Conservation (phyloP, 2,888 invertebrate genomes). For the Pandemis heparana region DNA sequence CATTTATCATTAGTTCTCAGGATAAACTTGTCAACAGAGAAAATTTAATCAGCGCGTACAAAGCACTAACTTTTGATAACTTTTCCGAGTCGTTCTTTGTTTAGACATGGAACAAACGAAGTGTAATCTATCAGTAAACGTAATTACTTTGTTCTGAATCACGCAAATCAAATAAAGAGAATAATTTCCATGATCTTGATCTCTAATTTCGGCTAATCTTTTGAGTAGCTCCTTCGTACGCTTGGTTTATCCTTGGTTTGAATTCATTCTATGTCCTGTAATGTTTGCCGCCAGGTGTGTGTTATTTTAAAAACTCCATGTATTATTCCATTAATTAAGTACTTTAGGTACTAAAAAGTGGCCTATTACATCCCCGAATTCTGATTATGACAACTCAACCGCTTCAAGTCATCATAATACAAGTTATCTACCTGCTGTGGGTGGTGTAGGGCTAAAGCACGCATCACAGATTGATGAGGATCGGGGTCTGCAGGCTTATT, state of each 20-base stretch:
- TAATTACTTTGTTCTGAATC: slow-evolving; percentile 19
- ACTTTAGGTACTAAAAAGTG: too few relatives aligned
- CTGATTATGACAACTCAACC: too few relatives aligned
- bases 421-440: too few relatives aligned
- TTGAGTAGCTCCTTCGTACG: background rate
- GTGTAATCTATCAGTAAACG: slow-evolving; percentile 14
- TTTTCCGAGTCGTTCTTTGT: slow-evolving; percentile 16
- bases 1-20: slow-evolving; percentile 5
- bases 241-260: too few relatives aligned
- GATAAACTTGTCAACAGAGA: slow-evolving; percentile 24
- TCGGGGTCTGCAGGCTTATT: too few relatives aligned
- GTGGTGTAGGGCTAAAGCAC: too few relatives aligned
- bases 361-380: too few relatives aligned
- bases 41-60: slow-evolving; percentile 15
- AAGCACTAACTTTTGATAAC: slow-evolving; percentile 19
- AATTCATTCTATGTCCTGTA: background rate
- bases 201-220: slow-evolving; percentile 8
- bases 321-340: too few relatives aligned
- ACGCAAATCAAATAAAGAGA: slow-evolving; percentile 8
- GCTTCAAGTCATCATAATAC: too few relatives aligned
- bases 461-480: background rate
- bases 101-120: slow-evolving; percentile 11
- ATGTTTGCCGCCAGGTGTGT: background rate
- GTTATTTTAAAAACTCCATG: too few relatives aligned
- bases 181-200: slow-evolving; percentile 3